A percentile compares a stretch with the other conserved stretches of the same genome.
These are phyloP conservation scores for Ophiodon elongatus DNA, from an alignment of 2,113 vertebrate genomes.

Conservation along the genomic window DNA sequence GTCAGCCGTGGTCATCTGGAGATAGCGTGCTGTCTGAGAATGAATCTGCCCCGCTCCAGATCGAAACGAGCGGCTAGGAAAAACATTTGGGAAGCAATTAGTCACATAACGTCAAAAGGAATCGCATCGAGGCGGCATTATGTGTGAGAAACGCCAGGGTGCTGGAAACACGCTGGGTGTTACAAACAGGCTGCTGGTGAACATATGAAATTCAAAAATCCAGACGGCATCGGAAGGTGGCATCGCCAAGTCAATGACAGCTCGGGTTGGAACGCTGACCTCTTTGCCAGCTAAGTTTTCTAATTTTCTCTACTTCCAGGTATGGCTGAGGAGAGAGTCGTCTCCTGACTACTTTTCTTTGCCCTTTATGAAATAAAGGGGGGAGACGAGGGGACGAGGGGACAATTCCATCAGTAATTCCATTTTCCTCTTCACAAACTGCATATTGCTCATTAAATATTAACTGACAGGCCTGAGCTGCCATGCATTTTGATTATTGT, in stretches of 20 bases:
- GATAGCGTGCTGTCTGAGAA: slow-evolving; percentile 20
- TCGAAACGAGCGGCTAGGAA: slow-evolving; percentile 45
- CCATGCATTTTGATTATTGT: slow-evolving; percentile 69
- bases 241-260: slow-evolving; percentile 33
- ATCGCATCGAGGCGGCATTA: slow-evolving; percentile 1
- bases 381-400: background rate
- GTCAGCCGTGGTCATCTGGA: slow-evolving; percentile 55
- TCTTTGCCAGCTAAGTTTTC: slow-evolving; percentile 53
- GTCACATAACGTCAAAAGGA: slow-evolving; percentile 43
- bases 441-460: slow-evolving; percentile 81
- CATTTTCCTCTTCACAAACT: slow-evolving; percentile 68
- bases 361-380: slow-evolving; percentile 64
- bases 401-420: slow-evolving; percentile 75
- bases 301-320: slow-evolving; percentile 36
- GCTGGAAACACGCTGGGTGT: slow-evolving; percentile 42
- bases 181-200: slow-evolving; percentile 19
- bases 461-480: slow-evolving; percentile 65
- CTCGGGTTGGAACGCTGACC: slow-evolving; percentile 6
- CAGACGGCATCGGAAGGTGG: background rate
- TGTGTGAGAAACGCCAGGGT: slow-evolving; percentile 25
- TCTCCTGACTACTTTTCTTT: slow-evolving; percentile 27
- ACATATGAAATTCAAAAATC: slow-evolving; percentile 14
- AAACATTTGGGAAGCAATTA: slow-evolving; percentile 65
- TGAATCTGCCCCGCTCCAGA: slow-evolving; percentile 30
- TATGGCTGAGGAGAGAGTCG: background rate